These are phyloP conservation scores for Drymodes brunneopygia DNA, from an alignment of 2,113 vertebrate genomes.

Conservation along the genomic window DNA sequence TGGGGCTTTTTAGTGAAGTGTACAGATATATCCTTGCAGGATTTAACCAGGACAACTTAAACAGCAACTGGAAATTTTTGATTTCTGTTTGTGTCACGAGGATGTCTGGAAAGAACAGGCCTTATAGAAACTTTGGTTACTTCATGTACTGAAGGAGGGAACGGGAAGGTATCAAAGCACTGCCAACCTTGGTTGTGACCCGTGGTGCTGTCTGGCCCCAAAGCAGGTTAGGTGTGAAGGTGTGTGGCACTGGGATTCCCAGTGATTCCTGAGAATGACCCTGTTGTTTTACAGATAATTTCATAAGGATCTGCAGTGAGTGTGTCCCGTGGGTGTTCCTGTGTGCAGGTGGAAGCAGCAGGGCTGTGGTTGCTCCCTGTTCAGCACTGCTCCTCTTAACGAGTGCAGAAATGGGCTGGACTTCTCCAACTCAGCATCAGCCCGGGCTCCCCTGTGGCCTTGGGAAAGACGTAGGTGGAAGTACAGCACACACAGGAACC, in stretches of 20 bases:
- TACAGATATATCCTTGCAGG: not conserved
- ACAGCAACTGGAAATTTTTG: not conserved
- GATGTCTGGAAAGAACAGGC: not conserved
- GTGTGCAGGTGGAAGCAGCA: not conserved
- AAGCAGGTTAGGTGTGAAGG: not conserved
- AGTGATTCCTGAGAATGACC: not conserved
- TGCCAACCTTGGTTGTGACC: not conserved
- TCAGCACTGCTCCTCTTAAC: not conserved
- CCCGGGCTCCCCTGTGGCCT: not conserved
- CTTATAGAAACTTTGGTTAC: rapidly evolving
- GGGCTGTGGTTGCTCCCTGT: not conserved
- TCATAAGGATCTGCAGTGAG: rapidly evolving
- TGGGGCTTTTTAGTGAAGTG: not conserved
- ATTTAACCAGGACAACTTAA: not conserved
- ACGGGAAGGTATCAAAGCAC: not conserved
- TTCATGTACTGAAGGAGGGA: not conserved
- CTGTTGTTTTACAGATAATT: not conserved
- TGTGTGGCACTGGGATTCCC: not conserved
- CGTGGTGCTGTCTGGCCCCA: not conserved
- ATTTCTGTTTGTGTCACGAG: not conserved
- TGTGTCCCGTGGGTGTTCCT: not conserved
- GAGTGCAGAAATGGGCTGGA: not conserved
- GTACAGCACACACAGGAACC: not conserved
- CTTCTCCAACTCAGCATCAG: not conserved
- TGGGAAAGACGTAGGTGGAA: not conserved